Evolutionary conservation across 2,797 vertebrate species (phyloP).

Genomic region (Lagodon rhomboides): DNA sequence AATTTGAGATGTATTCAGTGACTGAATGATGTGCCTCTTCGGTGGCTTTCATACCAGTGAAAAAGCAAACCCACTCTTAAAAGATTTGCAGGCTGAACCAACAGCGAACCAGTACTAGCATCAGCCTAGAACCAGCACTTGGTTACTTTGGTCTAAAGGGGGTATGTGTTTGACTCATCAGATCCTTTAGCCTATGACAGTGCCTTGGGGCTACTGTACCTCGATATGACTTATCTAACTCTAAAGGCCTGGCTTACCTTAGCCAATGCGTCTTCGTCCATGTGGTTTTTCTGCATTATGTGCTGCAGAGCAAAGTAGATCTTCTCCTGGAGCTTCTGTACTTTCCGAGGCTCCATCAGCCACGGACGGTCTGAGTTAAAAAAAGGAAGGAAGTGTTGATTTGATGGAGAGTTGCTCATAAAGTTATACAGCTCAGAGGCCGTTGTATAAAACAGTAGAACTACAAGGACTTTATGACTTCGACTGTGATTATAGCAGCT

Average conservation of each 20-base stretch:
- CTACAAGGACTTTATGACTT: not conserved
- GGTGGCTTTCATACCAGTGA: too few species aligned
- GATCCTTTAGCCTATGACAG: not conserved
- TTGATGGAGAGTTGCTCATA: not conserved
- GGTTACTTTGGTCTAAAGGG: too few species aligned
- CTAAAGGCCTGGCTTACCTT: conserved; percentile 87
- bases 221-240: not conserved
- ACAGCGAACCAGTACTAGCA: too few species aligned
- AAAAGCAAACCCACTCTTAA: too few species aligned
- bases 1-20: too few species aligned
- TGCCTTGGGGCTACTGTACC: not conserved
- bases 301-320: conserved; percentile 99
- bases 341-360: conserved; percentile 98
- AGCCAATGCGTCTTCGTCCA: conserved; percentile 95
- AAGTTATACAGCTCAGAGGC: not conserved
- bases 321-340: conserved; percentile 99
- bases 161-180: not conserved
- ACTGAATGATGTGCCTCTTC: too few species aligned
- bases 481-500: not conserved
- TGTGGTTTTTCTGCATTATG: conserved; percentile 99
- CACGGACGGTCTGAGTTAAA: conserved; percentile 92
- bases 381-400: not conserved
- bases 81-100: too few species aligned
- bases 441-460: not conserved
- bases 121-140: too few species aligned